Conservation (phyloP, 2,113 vertebrate genomes). For the Ammodytes dubius region DNA sequence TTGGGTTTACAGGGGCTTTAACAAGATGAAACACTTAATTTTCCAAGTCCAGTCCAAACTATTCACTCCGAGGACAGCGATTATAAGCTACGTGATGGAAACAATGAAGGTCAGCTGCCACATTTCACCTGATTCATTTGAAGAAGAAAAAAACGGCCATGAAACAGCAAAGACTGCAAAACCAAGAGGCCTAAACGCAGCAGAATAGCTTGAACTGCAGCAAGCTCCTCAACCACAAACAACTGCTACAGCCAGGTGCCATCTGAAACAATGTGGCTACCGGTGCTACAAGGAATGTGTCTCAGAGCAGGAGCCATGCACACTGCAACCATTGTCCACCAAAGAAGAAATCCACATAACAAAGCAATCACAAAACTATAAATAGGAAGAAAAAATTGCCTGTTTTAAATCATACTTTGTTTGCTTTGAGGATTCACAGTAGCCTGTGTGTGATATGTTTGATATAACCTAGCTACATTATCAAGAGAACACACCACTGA, state of each 20-base stretch:
- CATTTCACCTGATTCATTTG: constrained; percentile 8
- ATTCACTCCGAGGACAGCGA: constrained; percentile 41
- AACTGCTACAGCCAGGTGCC: not conserved
- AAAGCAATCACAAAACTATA: too few relatives aligned
- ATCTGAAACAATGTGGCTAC: constrained; percentile 15
- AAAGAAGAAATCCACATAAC: too few relatives aligned
- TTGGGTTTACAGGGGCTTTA: not conserved
- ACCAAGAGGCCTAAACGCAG: not conserved
- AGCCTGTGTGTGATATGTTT: too few relatives aligned
- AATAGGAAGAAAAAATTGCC: too few relatives aligned
- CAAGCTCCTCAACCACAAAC: constrained; percentile 23
- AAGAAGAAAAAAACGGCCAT: not conserved
- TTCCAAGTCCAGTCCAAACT: constrained; percentile 21
- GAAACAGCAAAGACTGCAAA: not conserved
- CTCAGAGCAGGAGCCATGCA: constrained; percentile 1
- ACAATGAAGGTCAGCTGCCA: constrained; percentile 33
- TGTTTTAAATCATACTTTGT: too few relatives aligned
- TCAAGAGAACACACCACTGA: not conserved
- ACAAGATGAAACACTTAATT: constrained; percentile 48
- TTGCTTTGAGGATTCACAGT: too few relatives aligned
- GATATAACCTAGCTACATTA: too few relatives aligned
- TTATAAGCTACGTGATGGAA: constrained; percentile 35
- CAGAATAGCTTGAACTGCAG: constrained; percentile 8
- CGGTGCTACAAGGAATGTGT: constrained; percentile 16
- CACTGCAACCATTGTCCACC: not conserved